Conservation (phyloP, 2,797 vertebrate species). For the Hydrocynus forskahlii region DNA sequence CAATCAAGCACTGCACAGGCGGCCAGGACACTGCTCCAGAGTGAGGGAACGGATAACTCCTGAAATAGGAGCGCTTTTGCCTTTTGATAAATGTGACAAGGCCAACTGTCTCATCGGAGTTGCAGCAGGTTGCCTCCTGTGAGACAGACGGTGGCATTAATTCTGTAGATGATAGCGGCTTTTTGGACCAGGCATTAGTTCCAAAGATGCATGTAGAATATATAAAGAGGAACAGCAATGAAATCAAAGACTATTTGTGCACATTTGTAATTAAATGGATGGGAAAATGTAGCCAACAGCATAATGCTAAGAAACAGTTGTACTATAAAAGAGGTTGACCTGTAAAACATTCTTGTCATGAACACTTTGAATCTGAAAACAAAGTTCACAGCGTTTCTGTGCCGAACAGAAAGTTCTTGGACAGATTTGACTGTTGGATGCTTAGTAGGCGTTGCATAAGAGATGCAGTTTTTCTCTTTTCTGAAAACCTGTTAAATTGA, state of each 20-base stretch:
- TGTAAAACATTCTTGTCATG: not conserved
- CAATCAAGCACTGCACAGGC: conserved; percentile 44
- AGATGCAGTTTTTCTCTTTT: not conserved
- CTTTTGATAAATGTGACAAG: conserved; percentile 39
- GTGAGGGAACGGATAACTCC: conserved; percentile 33
- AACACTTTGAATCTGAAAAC: not conserved
- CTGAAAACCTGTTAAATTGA: not conserved
- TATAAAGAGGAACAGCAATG: not conserved
- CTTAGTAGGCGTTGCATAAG: not conserved
- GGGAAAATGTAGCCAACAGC: not conserved
- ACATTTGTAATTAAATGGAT: not conserved
- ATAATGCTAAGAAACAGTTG: not conserved
- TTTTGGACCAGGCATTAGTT: conserved; percentile 1
- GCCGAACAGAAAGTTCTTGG: not conserved
- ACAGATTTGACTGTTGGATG: not conserved
- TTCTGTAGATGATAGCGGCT: not conserved
- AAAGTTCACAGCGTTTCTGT: not conserved
- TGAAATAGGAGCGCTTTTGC: conserved; percentile 26
- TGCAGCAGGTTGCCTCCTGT: conserved; percentile 12
- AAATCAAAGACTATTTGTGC: not conserved
- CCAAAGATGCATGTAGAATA: not conserved
- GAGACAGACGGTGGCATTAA: conserved; percentile 14
- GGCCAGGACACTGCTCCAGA: conserved; percentile 3
- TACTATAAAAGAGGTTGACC: not conserved
- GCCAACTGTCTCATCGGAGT: conserved; percentile 31